Percentiles rank a stretch among this genome's conserved stretches.
Conservation (phyloP, 2,797 vertebrate genomes). For the Stomatorhinus walkeri region DNA sequence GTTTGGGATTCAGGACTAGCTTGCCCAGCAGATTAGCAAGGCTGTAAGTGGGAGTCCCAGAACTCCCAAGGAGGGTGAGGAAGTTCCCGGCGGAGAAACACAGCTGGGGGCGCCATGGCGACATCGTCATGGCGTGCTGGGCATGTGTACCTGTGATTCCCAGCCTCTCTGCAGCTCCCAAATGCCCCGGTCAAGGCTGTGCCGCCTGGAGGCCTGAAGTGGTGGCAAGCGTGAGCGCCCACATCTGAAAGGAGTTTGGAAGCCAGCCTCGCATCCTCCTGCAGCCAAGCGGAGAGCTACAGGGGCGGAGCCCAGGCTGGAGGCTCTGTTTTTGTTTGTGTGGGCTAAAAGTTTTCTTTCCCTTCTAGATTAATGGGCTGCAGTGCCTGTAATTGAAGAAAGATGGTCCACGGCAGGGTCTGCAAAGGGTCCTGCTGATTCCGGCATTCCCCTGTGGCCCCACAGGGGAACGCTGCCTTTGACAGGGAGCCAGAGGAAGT, state of each 20-base stretch:
- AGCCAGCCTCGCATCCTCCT: neutral
- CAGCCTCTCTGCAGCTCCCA: neutral
- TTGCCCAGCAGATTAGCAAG: neutral
- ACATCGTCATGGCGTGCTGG: neutral
- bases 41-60: neutral
- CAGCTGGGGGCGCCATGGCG: neutral
- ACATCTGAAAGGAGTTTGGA: neutral
- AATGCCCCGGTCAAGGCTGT: neutral
- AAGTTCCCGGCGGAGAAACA: neutral
- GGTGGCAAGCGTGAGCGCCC: neutral
- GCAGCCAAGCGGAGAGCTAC: neutral
- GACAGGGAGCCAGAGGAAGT: conserved; percentile 8
- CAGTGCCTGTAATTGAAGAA: conserved; percentile 8
- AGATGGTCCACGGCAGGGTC: neutral
- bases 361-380: conserved; percentile 7
- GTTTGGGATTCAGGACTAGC: neutral
- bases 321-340: conserved; percentile 9
- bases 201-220: neutral
- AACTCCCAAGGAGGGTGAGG: neutral
- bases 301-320: neutral
- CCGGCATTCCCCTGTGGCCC: neutral
- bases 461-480: neutral
- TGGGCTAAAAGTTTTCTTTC: conserved; percentile 9
- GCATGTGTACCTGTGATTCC: neutral
- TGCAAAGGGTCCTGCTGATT: neutral